Conservation (phyloP, 1,140 invertebrate species). For the Vollenhovia emeryi region DNA sequence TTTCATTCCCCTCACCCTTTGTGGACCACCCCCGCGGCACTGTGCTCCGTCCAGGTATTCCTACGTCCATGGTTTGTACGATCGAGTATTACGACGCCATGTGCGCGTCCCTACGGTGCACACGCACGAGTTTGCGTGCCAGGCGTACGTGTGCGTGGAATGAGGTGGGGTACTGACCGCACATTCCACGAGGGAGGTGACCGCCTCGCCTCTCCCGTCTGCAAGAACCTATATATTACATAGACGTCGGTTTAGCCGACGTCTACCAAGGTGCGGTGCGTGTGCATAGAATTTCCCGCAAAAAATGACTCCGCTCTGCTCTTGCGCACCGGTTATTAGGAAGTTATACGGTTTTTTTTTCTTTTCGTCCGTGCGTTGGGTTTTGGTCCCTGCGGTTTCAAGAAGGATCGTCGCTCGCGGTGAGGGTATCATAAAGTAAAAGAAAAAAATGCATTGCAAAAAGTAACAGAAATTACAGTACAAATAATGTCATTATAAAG, state of each 20-base stretch:
- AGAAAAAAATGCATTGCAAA: background rate
- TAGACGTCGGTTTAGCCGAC: constrained; percentile 52
- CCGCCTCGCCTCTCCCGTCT: constrained; percentile 72
- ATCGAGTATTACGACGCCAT: background rate
- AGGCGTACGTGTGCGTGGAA: constrained; percentile 19
- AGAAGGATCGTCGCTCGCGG: background rate
- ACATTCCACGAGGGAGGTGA: constrained; percentile 79
- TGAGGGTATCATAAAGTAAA: background rate
- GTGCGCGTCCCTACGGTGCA: background rate
- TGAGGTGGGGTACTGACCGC: constrained; percentile 79
- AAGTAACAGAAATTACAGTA: background rate
- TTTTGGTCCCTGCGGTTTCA: background rate
- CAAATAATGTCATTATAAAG: background rate
- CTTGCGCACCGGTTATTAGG: constrained; percentile 20
- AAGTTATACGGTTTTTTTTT: constrained; percentile 26
- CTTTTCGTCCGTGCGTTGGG: background rate
- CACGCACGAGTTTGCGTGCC: background rate
- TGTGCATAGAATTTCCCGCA: constrained; percentile 47
- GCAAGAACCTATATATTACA: constrained; percentile 61
- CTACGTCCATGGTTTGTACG: too few species aligned
- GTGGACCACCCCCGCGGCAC: too few species aligned
- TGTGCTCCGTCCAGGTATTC: too few species aligned
- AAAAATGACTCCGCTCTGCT: constrained; percentile 14
- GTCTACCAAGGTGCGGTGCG: constrained; percentile 43
- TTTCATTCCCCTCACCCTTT: too few species aligned